Evolutionary conservation across 1,140 invertebrate species (phyloP), one percentile per base, ranked within the genome.

Genomic region (Nomia melanderi): DNA sequence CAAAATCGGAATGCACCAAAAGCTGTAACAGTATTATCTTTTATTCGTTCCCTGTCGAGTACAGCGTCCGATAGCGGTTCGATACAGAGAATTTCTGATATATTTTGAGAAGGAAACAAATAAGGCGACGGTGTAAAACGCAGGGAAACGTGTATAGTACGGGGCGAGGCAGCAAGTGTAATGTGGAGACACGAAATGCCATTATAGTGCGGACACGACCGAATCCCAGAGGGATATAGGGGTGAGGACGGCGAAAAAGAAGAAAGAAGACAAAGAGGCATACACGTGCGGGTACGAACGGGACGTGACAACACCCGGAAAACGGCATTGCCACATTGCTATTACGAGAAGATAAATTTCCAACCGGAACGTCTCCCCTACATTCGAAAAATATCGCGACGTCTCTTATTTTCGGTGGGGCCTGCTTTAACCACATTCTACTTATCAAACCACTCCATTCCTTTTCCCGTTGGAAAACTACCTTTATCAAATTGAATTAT

Each of bases 141-240:
- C 72, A 69, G 79, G 79, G 71, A 75, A 82, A 82, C 78, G 82
- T 79, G 81, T 77, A n/a, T n/a, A 83, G 67, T 70, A 74, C 74
- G 59, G 74, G 75, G 56, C 31, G 77, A 69, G 70, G 72, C 70
- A 69, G 76, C 77, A 86, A 82, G 81, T 89, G 84, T 90, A 90
- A 87, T 88, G 87, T 80, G 87, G 88, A 86, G 85, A 90, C 88
- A 90, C 89, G 88, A 90, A 90, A 91, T 90, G 85, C 86, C 89
- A 91, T 91, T 91, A 90, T 90, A 90, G 89, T 89, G 88, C 88
- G 88, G 88, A 90, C 89, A 90, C 85, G 87, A 87, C 82, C 79
- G 87, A 83, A 85, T 88, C 87, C 87, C 71, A 69, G 82, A 86
- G 84, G 85, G 85, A 82, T 63, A 80, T 57, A 36, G 66, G 78